Evolutionary conservation across 2,888 invertebrate species (phyloP).

Genomic region (Xanthorhoe spadicearia): DNA sequence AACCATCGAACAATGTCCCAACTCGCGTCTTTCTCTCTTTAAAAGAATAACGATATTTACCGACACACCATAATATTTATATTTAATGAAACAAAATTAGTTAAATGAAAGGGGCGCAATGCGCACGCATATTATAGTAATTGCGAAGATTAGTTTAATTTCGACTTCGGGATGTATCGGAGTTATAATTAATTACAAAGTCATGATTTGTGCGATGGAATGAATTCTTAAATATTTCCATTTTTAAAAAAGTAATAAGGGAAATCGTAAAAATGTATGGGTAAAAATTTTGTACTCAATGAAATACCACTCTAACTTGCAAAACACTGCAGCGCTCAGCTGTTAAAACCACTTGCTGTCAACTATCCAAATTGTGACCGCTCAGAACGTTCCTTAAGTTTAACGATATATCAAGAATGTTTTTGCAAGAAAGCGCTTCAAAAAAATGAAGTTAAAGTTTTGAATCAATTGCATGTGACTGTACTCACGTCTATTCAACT

Average conservation of each 20-base stretch:
- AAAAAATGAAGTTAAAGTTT: no score
- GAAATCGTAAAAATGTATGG: no score
- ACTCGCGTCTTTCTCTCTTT: background rate
- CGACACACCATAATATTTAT: slow-evolving; percentile 3
- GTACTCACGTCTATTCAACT: background rate
- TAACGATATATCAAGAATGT: no score
- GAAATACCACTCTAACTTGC: no score
- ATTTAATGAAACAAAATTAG: slow-evolving; percentile 17
- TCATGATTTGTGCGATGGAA: background rate
- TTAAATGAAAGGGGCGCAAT: slow-evolving; percentile 7
- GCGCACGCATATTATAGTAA: background rate
- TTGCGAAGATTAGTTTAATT: background rate
- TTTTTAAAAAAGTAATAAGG: no score
- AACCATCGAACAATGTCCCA: background rate
- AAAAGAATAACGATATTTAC: slow-evolving; percentile 1
- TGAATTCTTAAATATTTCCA: background rate
- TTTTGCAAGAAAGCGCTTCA: no score
- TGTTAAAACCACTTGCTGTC: no score
- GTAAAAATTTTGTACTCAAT: no score
- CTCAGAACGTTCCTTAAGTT: no score
- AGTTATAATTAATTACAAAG: background rate
- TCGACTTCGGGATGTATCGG: background rate
- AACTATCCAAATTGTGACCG: no score
- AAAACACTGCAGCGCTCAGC: no score
- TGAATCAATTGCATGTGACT: no score